Evolutionary conservation across 2,797 vertebrate species (phyloP), one percentile per base, ranked within the genome.

Genomic region (Scyliorhinus canicula): DNA sequence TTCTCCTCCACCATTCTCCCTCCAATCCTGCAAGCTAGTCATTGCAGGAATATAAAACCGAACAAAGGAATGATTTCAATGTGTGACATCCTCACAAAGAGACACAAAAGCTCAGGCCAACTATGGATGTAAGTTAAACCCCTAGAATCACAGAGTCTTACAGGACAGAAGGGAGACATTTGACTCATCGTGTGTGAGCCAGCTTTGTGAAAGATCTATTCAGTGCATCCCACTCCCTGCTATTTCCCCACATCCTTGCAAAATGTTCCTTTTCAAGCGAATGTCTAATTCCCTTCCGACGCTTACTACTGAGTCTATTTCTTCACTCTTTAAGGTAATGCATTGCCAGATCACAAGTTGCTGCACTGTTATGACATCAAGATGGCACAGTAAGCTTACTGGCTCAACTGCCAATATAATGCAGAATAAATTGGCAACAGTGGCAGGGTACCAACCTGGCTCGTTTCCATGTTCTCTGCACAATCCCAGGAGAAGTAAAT

Each of bases 401-500:
- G 19, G 31, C 44, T 35, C 47, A 74, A 74, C 28, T 74, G 93
- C 93, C 67, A 94, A 52, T 60, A 74, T 52, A 52, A 94, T 74
- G 44, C 47, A 71, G 8, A 71, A 26, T 71, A 71, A 93, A 52
- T 71, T 93, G 44, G 63, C 91, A 69, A 52, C 65, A 71, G 88
- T 71, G 67, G 28, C 93, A 52, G 47, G 47, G 93, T 74, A 74
- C 67, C 93, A 94, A 74, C 52, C 50, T 94, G 93, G 65, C 93
- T 74, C 47, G n/a, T 74, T 52, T 94, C 44, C 44, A 69, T 31
- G 19, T 35, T 14, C 47, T 50, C 28, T 21, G 12, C 35, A 94
- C 44, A 94, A 28, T 94, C 93, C 47, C 93, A 35, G 40, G 44
- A n/a, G 44, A 94, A 52, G 40, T 67, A 93, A 26, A 94, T 55